These are phyloP conservation scores for mouse (Mus musculus) DNA, from an alignment of 2,113 vertebrate species.

Conservation along the genomic window GRCm39 chr12:31815501-31816000, in stretches of 20 bases:
- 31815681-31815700: background rate
- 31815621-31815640: background rate
- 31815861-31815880: background rate
- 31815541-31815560: background rate
- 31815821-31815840: slow-evolving; percentile 34
- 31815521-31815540: background rate
- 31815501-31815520: background rate
- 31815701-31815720: background rate
- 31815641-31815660: background rate
- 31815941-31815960: background rate
- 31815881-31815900: slow-evolving; percentile 1
- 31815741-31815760: background rate
- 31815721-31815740: slow-evolving; percentile 9
- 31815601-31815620: background rate
- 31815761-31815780: background rate
- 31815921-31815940: background rate
- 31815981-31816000: background rate
- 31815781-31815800: background rate
- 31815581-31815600: background rate
- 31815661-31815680: background rate
- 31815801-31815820: background rate
- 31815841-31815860: slow-evolving; percentile 15
- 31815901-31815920: slow-evolving; percentile 4
- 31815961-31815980: background rate
- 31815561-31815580: background rate